These are phyloP conservation scores for Zaprionus camerounensis DNA, from an alignment of 1,140 invertebrate genomes.

Conservation along the genomic window DNA sequence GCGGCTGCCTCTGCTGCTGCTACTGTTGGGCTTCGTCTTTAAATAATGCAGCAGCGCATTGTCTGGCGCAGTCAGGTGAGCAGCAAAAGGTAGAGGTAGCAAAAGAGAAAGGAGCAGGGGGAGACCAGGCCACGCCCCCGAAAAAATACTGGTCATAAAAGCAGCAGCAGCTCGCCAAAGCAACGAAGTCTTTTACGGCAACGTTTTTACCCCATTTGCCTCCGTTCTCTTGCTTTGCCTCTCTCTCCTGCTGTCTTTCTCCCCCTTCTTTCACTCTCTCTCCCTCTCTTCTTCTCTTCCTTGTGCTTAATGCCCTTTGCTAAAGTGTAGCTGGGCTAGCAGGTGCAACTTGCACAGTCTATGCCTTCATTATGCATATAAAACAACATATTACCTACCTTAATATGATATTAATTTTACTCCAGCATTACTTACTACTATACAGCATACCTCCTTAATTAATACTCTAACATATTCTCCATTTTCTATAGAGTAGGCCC, in stretches of 20 bases:
- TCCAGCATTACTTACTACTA: too few relatives aligned
- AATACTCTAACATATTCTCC: not conserved
- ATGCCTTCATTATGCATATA: not conserved
- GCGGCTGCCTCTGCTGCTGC: conserved; percentile 6
- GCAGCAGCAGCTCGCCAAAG: conserved; percentile 20
- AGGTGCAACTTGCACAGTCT: not conserved
- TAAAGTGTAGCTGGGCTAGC: not conserved
- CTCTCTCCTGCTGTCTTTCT: not conserved
- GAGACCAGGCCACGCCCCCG: conserved; percentile 5
- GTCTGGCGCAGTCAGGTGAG: conserved; percentile 54
- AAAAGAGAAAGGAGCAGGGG: too few relatives aligned
- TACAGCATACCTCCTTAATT: not conserved
- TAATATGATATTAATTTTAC: too few relatives aligned
- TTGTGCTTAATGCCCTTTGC: not conserved
- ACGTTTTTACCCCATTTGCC: not conserved
- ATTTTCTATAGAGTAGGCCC: not conserved
- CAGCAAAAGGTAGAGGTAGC: not conserved
- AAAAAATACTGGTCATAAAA: conserved; percentile 43
- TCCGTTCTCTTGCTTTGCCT: not conserved
- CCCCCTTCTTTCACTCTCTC: too few relatives aligned
- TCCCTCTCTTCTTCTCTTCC: not conserved
- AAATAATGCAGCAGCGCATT: conserved; percentile 80
- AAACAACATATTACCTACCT: not conserved
- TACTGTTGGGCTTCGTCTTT: conserved; percentile 46
- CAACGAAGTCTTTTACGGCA: conserved; percentile 43